A percentile compares a stretch with the other conserved stretches of the same genome.
phyloP scores from a whole-genome alignment of 1,140 invertebrate species.

The Tachypleus tridentatus region DNA sequence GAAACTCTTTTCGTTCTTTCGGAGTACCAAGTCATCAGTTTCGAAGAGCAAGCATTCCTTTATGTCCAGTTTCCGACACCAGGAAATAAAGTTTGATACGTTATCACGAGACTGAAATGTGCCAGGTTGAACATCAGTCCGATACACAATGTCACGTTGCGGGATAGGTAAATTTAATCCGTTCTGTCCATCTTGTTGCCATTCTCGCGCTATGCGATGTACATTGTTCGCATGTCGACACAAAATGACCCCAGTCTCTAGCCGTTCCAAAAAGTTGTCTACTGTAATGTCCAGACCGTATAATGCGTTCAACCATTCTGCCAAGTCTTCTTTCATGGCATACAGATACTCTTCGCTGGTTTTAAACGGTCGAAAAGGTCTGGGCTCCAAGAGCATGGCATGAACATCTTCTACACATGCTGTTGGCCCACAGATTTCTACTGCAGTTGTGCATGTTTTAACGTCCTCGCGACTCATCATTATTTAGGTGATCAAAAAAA shows the following conservation, averaged over 20 bases:
- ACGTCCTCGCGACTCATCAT: too few species aligned
- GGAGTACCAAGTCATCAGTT: conserved; percentile 86
- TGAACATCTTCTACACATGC: too few species aligned
- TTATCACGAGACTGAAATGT: conserved; percentile 95
- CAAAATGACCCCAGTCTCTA: conserved; percentile 85
- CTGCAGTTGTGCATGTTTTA: too few species aligned
- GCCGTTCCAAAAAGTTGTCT: conserved; percentile 81
- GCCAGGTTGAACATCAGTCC: conserved; percentile 43
- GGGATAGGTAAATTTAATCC: conserved; percentile 15
- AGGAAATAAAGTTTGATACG: conserved; percentile 88
- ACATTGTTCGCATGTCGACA: conserved; percentile 89
- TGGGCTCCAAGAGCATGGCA: conserved; percentile 46
- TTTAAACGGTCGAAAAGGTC: conserved; percentile 79
- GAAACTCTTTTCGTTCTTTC: conserved; percentile 93
- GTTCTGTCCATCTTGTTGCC: conserved; percentile 26
- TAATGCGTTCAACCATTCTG: conserved; percentile 82
- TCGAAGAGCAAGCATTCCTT: conserved; percentile 88
- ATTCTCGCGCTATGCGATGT: conserved; percentile 60
- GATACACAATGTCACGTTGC: conserved; percentile 26
- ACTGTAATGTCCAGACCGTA: conserved; percentile 70
- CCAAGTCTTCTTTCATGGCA: conserved; percentile 91
- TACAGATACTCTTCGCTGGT: conserved; percentile 83
- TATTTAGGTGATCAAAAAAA: too few species aligned
- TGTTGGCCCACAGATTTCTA: too few species aligned
- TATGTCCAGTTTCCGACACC: conserved; percentile 68